These are phyloP conservation scores for Brachystomella parvula DNA, from an alignment of 1,140 invertebrate genomes.

Conservation along the genomic window DNA sequence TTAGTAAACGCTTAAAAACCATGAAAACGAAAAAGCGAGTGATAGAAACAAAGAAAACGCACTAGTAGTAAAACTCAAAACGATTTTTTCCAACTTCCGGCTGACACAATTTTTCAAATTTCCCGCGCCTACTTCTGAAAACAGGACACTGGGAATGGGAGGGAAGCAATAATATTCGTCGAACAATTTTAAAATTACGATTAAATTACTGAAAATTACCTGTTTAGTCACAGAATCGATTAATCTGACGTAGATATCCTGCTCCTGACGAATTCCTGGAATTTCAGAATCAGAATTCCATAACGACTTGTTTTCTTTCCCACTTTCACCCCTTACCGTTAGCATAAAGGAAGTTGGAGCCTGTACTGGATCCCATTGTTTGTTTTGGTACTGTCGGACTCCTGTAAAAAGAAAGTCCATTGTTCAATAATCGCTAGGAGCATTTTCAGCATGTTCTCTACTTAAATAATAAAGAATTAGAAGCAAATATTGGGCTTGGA, in stretches of 20 bases:
- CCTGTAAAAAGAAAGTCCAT: constrained; percentile 51
- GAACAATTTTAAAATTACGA: background rate
- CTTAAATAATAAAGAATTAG: background rate
- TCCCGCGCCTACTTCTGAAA: too few species aligned
- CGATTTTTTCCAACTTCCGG: background rate
- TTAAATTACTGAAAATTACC: constrained; percentile 52
- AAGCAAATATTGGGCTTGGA: background rate
- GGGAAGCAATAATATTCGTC: too few species aligned
- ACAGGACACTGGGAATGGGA: too few species aligned
- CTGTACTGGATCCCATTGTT: constrained; percentile 99
- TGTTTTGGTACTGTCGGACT: constrained; percentile 92
- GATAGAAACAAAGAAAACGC: background rate
- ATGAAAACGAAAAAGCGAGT: background rate
- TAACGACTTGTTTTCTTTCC: background rate
- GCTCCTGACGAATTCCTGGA: constrained; percentile 90
- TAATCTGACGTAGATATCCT: constrained; percentile 94
- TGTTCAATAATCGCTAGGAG: background rate
- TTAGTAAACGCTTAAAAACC: background rate
- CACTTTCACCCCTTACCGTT: constrained; percentile 62
- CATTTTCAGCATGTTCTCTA: too few species aligned
- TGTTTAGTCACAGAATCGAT: constrained; percentile 98
- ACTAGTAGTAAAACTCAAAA: background rate
- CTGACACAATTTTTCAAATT: background rate
- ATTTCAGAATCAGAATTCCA: background rate
- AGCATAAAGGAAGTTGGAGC: constrained; percentile 86